Evolutionary conservation across 2,113 vertebrate species (phyloP), one percentile per base, ranked within the genome.

Genomic region (Lycocorax pyrrhopterus): DNA sequence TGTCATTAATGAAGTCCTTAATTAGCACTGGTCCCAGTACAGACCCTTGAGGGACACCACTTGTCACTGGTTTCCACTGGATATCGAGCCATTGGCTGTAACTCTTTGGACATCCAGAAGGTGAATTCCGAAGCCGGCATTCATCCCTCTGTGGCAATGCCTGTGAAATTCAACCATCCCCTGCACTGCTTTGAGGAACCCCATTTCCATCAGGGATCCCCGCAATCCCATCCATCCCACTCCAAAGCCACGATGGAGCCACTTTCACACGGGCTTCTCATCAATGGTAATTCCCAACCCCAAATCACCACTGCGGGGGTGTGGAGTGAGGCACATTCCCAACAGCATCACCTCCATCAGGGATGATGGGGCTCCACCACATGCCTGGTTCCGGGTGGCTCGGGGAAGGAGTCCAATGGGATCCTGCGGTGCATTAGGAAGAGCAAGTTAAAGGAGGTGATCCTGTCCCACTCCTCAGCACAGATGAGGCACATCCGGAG

Each of bases 241-340:
- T 30, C 14, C 1, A 77, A 58, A 63, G 18, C n/a, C 1, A 0
- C 0, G 1, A 75, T 2, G 7, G 69, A 75, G 23, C 51, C 67
- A 37, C 7, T 43, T 69, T 10, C 30, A 43, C 1, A 0, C 2
- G 5, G 12, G 8, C 10, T 39, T 30, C 13, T 12, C 30, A 35
- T 6, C 0, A 0, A 4, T 2, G 10, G 35, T 6, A 20, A 58
- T 21, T 33, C 17, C 41, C 21, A 64, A 41, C 6, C 13, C 33
- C n/a, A 67, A 47, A 78, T 16, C 26, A 15, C n/a, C 35, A 5
- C 43, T 0, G 0, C 0, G 3, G 6, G 6, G 29, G 30, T 33
- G 37, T 21, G 29, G 25, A 86, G 20, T 3, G 52, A 47, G 26
- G 8, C 35, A 39, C 30, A 80, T 13, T 27, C 35, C 51, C 37